Evolutionary conservation across 2,888 invertebrate species (phyloP).

Genomic region (Elmis aenea): DNA sequence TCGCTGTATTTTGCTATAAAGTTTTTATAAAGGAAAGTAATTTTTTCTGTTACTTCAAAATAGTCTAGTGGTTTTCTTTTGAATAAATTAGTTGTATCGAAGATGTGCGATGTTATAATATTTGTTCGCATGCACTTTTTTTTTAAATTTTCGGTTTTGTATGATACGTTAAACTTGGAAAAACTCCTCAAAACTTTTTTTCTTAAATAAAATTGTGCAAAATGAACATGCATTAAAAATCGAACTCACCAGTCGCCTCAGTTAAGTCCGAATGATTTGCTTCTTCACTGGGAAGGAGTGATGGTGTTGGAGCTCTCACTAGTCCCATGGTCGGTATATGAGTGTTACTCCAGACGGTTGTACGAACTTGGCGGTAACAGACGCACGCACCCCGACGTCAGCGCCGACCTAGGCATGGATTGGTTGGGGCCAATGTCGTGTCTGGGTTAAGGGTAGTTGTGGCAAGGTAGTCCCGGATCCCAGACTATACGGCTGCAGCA

Average conservation of each 20-base stretch:
- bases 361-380: conserved; percentile 31
- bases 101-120: too few relatives aligned
- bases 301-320: conserved; percentile 27
- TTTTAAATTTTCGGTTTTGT: too few relatives aligned
- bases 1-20: too few relatives aligned
- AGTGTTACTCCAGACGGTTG: conserved; percentile 23
- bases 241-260: conserved; percentile 18
- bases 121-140: too few relatives aligned
- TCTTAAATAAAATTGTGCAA: too few relatives aligned
- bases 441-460: conserved; percentile 44
- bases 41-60: too few relatives aligned
- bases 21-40: too few relatives aligned
- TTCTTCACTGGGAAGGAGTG: conserved; percentile 34
- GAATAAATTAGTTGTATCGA: too few relatives aligned
- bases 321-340: conserved; percentile 28
- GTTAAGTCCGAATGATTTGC: conserved; percentile 27
- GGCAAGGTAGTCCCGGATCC: conserved; percentile 33
- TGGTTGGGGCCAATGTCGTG: conserved; percentile 43
- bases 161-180: too few relatives aligned
- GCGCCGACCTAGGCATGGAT: conserved; percentile 53
- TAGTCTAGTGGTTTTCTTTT: too few relatives aligned
- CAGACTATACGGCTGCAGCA: conserved; percentile 16
- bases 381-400: conserved; percentile 53
- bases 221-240: too few relatives aligned
- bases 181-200: too few relatives aligned